Percentiles rank a stretch among this genome's conserved stretches.
Conservation (phyloP, 2,113 vertebrate genomes). For the Atlantisia rogersi region DNA sequence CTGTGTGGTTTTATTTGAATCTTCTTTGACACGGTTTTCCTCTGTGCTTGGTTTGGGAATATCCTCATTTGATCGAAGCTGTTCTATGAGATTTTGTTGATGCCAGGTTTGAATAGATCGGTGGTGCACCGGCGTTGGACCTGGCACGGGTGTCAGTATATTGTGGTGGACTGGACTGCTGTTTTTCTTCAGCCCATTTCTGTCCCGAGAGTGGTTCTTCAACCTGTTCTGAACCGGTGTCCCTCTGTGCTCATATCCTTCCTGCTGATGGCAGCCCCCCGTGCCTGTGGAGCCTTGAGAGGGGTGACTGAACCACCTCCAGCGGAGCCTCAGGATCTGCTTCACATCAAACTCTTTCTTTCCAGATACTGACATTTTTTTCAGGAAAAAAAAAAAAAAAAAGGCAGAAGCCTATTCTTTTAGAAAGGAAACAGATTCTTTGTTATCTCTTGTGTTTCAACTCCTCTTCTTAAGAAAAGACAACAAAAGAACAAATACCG, state of each 20-base stretch:
- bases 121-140: constrained; percentile 81
- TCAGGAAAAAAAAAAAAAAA: constrained; percentile 65
- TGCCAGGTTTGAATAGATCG: constrained; percentile 85
- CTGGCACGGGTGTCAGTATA: constrained; percentile 84
- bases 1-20: constrained; percentile 70
- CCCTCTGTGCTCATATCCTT: constrained; percentile 90
- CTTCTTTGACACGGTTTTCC: constrained; percentile 77
- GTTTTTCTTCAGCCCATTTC: constrained; percentile 83
- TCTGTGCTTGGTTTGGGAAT: constrained; percentile 76
- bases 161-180: constrained; percentile 88
- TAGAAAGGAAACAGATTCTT: constrained; percentile 72
- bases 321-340: constrained; percentile 95
- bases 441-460: constrained; percentile 72
- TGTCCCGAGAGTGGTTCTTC: constrained; percentile 92
- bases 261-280: constrained; percentile 92
- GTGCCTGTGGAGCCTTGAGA: constrained; percentile 86
- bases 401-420: constrained; percentile 66
- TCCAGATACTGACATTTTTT: constrained; percentile 90
- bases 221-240: constrained; percentile 86
- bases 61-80: constrained; percentile 81
- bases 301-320: constrained; percentile 97
- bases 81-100: constrained; percentile 84
- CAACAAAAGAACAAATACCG: constrained; percentile 64
- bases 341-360: constrained; percentile 98
- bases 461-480: constrained; percentile 68